Percentiles rank a stretch among this genome's conserved stretches.
phyloP scores from a whole-genome alignment of 2,113 vertebrate genomes.

The Irena cyanogastra region DNA sequence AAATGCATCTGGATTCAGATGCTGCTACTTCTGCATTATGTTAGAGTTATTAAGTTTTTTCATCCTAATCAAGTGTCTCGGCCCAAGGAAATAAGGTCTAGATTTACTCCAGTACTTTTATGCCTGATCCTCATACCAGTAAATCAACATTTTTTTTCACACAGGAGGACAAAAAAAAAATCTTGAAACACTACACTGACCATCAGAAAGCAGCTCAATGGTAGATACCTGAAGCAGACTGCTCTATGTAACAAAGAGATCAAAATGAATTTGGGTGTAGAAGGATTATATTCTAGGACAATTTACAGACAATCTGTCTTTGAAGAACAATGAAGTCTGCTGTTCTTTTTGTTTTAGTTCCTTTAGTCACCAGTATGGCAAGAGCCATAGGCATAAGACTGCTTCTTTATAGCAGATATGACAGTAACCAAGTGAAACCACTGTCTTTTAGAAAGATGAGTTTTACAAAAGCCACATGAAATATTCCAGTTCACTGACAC shows the following conservation, averaged over 20 bases:
- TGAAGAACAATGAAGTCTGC: not conserved
- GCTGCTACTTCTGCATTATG: not conserved
- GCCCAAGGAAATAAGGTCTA: not conserved
- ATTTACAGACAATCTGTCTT: not conserved
- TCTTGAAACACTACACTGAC: not conserved
- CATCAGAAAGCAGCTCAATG: not conserved
- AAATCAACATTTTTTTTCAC: not conserved
- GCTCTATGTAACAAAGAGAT: not conserved
- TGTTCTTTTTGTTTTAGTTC: not conserved
- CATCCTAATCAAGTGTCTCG: not conserved
- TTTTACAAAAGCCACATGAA: not conserved
- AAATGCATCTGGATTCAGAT: not conserved
- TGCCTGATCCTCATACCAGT: not conserved
- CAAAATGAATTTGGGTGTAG: not conserved
- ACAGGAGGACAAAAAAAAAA: not conserved
- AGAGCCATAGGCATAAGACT: not conserved
- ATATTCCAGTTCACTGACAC: not conserved
- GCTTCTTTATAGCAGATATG: not conserved
- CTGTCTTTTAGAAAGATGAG: not conserved
- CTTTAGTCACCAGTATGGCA: not conserved
- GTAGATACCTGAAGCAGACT: not conserved
- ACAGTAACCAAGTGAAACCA: not conserved
- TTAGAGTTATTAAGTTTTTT: not conserved
- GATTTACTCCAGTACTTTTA: not conserved
- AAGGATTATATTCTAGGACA: not conserved